Conservation (phyloP, 2,113 vertebrate genomes). For the Heterotis niloticus region DNA sequence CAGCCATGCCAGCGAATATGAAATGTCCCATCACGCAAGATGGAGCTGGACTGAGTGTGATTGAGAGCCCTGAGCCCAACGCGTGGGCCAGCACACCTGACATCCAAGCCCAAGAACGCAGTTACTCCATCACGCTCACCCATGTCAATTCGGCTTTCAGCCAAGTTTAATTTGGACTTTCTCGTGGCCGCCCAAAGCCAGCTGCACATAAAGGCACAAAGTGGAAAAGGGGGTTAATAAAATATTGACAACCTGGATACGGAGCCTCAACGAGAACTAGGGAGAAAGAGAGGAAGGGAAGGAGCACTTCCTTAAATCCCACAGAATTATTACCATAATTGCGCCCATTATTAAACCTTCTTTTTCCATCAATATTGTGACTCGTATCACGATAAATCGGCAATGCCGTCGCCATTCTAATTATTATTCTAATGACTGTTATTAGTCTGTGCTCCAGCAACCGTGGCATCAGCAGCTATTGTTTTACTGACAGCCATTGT, state of each 20-base stretch:
- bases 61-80: constrained; percentile 47
- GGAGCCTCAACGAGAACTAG: constrained; percentile 38
- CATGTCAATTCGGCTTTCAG: constrained; percentile 45
- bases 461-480: constrained; percentile 47
- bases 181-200: constrained; percentile 56
- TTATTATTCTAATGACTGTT: constrained; percentile 68
- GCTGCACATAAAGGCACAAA: constrained; percentile 42
- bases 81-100: constrained; percentile 32
- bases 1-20: background rate
- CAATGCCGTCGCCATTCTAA: constrained; percentile 53
- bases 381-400: constrained; percentile 60
- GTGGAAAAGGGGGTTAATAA: constrained; percentile 40
- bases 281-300: constrained; percentile 36
- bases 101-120: constrained; percentile 9
- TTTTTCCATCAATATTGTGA: constrained; percentile 66
- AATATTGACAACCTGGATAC: constrained; percentile 38
- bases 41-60: constrained; percentile 47
- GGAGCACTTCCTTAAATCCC: constrained; percentile 26
- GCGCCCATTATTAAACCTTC: constrained; percentile 59
- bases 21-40: constrained; percentile 42
- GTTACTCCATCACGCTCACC: constrained; percentile 17
- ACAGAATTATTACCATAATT: constrained; percentile 61
- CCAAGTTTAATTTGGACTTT: constrained; percentile 58
- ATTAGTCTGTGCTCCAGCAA: constrained; percentile 64
- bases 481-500: constrained; percentile 55